Conservation (phyloP, 2,888 invertebrate genomes). For the Apotomis betuletana region DNA sequence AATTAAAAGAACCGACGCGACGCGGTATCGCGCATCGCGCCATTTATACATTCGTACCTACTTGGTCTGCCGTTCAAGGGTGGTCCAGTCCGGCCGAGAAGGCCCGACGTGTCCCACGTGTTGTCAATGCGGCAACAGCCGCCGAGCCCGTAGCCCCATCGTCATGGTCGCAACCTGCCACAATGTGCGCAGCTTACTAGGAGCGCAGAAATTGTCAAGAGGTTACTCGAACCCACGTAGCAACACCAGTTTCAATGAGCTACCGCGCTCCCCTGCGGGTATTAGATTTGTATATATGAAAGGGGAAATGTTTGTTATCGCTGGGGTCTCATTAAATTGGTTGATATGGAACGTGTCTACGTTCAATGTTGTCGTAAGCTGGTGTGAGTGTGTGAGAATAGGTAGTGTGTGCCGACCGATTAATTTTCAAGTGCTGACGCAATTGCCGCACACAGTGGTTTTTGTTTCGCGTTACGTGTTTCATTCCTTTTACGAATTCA, state of each 20-base stretch:
- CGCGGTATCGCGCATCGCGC: constrained; percentile 1
- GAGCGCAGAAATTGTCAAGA: constrained; percentile 60
- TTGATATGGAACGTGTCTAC: constrained; percentile 37
- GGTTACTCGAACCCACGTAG: constrained; percentile 43
- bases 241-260: constrained; percentile 49
- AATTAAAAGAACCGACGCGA: neutral
- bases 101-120: constrained; percentile 42
- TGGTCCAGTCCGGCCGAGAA: constrained; percentile 45
- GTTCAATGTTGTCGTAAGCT: constrained; percentile 19
- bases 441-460: constrained; percentile 38
- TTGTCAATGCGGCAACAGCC: constrained; percentile 47
- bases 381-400: constrained; percentile 42
- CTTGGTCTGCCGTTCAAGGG: constrained; percentile 27
- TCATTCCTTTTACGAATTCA: constrained; percentile 36
- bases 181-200: constrained; percentile 77
- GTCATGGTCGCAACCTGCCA: constrained; percentile 68
- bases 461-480: constrained; percentile 41
- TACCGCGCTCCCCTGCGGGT: constrained; percentile 44
- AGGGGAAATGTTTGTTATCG: constrained; percentile 7
- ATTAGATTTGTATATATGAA: neutral
- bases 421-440: constrained; percentile 42
- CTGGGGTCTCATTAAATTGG: constrained; percentile 48
- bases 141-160: constrained; percentile 47
- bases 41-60: neutral
- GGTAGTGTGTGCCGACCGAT: constrained; percentile 38